Evolutionary conservation across 2,797 vertebrate genomes (phyloP), one percentile per base, ranked within the genome.

Genomic region (Gephyroberyx darwinii): DNA sequence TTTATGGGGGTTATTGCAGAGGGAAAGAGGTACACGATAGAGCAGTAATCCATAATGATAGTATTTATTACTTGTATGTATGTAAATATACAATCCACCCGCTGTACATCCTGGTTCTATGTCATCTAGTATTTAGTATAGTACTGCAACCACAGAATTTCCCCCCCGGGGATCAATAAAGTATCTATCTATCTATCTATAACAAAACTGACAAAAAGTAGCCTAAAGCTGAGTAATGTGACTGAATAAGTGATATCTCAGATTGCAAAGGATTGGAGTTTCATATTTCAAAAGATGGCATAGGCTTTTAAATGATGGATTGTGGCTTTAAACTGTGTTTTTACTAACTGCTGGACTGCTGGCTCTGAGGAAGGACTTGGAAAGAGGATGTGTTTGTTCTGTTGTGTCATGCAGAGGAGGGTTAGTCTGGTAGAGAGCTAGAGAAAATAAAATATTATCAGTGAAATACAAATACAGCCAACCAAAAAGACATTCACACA

Each of bases 351-450:
- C 12, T 59, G 65, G 19, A 35, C 53, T 22, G 26, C 39, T 1
- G 16, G 56, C 72, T 80, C 4, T 4, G 4, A 26, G 54, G 35
- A 62, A 57, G 5, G 14, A 73, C 74, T 75, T 77, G 51, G 50
- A 81, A 76, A 65, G 62, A 45, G 63, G 51, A 54, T 69, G 45
- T 51, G 50, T 75, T 71, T 79, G 26, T 68, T 39, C 52, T 41
- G 17, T 37, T 68, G 60, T 69, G 31, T 77, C 52, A 37, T 51
- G 17, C 9, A 30, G 54, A 68, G 16, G 3, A 20, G 41, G 2
- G 7, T 19, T 30, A 43, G 17, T 59, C 35, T 41, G 47, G 16
- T 17, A 6, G n/a, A n/a, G n/a, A 50, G 3, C n/a, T n/a, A 43
- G 47, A n/a, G 47, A 5, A 19, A 19, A 50, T 17, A n/a, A 2